These are phyloP conservation scores for Nomada hirtipes DNA, from an alignment of 2,888 invertebrate genomes.

Conservation along the genomic window DNA sequence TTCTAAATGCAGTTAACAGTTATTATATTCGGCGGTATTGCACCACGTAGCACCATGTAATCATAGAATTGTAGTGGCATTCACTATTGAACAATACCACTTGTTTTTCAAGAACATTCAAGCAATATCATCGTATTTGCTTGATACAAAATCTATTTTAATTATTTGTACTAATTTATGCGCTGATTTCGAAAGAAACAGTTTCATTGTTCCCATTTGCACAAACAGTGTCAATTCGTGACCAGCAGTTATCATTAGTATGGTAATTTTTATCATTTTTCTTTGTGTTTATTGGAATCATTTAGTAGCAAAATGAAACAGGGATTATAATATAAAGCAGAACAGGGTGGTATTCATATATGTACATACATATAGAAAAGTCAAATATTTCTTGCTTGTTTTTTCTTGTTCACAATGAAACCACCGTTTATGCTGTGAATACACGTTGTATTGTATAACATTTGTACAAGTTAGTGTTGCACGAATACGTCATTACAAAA, in stretches of 20 bases:
- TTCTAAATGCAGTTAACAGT: constrained; percentile 10
- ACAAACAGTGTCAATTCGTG: neutral
- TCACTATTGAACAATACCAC: constrained; percentile 1
- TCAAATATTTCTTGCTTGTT: neutral
- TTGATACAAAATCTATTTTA: constrained; percentile 4
- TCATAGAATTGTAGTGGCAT: constrained; percentile 23
- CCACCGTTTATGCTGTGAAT: neutral
- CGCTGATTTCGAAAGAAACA: neutral
- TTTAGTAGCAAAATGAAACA: neutral
- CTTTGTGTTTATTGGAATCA: neutral
- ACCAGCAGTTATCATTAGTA: neutral
- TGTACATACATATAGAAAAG: neutral
- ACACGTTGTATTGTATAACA: neutral
- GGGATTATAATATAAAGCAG: neutral
- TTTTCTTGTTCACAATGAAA: neutral
- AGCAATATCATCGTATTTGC: neutral
- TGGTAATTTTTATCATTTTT: neutral
- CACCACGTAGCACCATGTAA: constrained; percentile 41
- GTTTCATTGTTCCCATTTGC: constrained; percentile 7
- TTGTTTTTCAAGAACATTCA: neutral
- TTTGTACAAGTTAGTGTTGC: constrained; percentile 22
- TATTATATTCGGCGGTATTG: constrained; percentile 23
- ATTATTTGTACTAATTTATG: constrained; percentile 9
- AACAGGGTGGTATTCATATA: neutral
- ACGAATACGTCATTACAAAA: constrained; percentile 28